Conservation (phyloP, 2,888 invertebrate genomes). For the Stegana nigrithorax region DNA sequence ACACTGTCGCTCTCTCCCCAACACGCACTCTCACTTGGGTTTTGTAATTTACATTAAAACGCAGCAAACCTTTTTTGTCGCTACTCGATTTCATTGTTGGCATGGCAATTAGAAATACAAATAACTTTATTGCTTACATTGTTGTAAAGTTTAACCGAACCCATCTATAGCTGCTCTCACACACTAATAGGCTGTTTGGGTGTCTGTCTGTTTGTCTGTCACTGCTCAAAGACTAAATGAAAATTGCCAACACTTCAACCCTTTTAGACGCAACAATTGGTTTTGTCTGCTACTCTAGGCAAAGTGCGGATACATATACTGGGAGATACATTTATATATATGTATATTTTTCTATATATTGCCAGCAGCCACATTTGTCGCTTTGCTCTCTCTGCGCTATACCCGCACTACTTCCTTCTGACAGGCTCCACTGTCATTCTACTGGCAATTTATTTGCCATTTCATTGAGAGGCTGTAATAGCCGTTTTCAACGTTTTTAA, state of each 20-base stretch:
- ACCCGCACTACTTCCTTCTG: too few species aligned
- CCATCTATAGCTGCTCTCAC: too few species aligned
- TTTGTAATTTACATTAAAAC: not conserved
- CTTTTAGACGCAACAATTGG: constrained; percentile 9
- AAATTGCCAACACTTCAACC: constrained; percentile 4
- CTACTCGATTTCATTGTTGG: constrained; percentile 4
- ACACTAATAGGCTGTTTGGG: too few species aligned
- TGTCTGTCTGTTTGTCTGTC: too few species aligned
- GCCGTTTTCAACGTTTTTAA: constrained; percentile 41
- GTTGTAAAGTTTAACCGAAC: too few species aligned
- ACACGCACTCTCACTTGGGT: not conserved
- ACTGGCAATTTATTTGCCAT: too few species aligned
- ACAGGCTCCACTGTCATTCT: too few species aligned
- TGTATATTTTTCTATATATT: not conserved
- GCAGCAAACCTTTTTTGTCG: not conserved
- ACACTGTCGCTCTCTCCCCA: not conserved
- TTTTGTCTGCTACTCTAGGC: not conserved
- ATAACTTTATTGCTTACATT: not conserved
- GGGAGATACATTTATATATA: not conserved
- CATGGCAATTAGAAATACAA: constrained; percentile 1
- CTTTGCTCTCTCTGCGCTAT: not conserved
- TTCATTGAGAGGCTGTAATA: constrained; percentile 5
- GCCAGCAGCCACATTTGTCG: not conserved
- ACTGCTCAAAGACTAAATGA: too few species aligned
- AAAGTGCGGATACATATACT: not conserved